Evolutionary conservation across 2,888 invertebrate genomes (phyloP).

Genomic region (Plagiodera versicolora): DNA sequence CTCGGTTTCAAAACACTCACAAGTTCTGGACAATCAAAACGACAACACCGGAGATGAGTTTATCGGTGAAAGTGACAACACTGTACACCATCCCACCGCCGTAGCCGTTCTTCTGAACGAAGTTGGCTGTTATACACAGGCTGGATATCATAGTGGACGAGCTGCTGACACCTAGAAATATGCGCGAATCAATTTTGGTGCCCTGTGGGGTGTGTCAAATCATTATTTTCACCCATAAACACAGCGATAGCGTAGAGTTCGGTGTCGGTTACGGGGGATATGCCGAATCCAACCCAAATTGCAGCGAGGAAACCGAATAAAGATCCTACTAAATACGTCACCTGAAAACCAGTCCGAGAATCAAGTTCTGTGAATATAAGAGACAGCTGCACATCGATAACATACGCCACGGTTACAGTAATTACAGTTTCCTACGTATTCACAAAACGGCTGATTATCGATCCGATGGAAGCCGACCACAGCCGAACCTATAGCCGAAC

Average conservation of each 20-base stretch:
- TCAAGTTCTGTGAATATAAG: too few species aligned
- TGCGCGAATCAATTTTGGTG: too few species aligned
- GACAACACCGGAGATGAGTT: constrained; percentile 84
- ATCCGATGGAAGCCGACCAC: too few species aligned
- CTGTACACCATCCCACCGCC: constrained; percentile 92
- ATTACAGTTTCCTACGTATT: too few species aligned
- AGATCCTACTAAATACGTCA: constrained; percentile 60
- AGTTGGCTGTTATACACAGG: constrained; percentile 84
- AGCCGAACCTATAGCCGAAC: too few species aligned
- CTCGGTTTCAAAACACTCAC: constrained; percentile 51
- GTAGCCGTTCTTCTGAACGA: constrained; percentile 83
- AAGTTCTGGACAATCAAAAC: constrained; percentile 84
- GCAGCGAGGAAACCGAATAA: constrained; percentile 34
- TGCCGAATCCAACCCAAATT: constrained; percentile 36
- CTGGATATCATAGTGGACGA: constrained; percentile 87
- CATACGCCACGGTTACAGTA: too few species aligned
- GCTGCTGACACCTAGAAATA: constrained; percentile 73
- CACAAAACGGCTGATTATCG: too few species aligned
- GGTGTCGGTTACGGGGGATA: constrained; percentile 34
- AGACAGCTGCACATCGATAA: too few species aligned
- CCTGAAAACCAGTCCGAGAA: constrained; percentile 27
- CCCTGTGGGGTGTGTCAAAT: too few species aligned
- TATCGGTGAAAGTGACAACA: constrained; percentile 90
- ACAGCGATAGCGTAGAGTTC: constrained; percentile 52
- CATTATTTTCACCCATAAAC: constrained; percentile 59